Percentiles rank a stretch among this genome's conserved stretches.
These are phyloP conservation scores for Muscicapa adusta DNA, from an alignment of 2,113 vertebrate species.

Conservation along the genomic window DNA sequence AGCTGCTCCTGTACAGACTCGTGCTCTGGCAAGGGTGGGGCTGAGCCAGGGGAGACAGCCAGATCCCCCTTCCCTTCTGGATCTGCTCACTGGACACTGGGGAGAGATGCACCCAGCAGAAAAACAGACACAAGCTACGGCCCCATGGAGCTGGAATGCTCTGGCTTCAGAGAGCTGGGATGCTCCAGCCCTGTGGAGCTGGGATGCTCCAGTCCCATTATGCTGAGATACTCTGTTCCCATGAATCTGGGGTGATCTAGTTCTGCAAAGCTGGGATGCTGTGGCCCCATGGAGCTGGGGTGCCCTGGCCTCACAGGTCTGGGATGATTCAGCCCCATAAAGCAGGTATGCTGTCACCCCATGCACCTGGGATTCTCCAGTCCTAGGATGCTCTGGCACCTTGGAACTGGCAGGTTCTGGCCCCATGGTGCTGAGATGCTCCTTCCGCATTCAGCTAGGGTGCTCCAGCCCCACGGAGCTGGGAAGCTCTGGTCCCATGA, in stretches of 20 bases:
- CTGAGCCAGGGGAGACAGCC: not conserved
- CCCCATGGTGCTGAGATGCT: not conserved
- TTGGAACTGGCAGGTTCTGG: not conserved
- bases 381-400: not conserved
- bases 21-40: not conserved
- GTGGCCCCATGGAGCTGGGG: fast-evolving
- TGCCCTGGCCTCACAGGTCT: not conserved
- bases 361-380: not conserved
- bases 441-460: not conserved
- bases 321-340: not conserved
- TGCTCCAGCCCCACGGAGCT: not conserved
- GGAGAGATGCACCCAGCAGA: not conserved
- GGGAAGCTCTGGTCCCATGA: not conserved
- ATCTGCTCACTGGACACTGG: not conserved
- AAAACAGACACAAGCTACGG: fast-evolving
- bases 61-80: not conserved
- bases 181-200: not conserved
- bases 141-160: not conserved
- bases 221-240: not conserved
- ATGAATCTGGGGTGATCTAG: not conserved
- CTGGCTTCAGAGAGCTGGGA: too few species aligned
- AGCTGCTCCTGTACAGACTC: fast-evolving
- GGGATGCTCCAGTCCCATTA: not conserved
- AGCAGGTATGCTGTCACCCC: not conserved
- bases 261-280: not conserved